Evolutionary conservation across 2,888 invertebrate species (phyloP).

Genomic region (Agrotis exclamationis): DNA sequence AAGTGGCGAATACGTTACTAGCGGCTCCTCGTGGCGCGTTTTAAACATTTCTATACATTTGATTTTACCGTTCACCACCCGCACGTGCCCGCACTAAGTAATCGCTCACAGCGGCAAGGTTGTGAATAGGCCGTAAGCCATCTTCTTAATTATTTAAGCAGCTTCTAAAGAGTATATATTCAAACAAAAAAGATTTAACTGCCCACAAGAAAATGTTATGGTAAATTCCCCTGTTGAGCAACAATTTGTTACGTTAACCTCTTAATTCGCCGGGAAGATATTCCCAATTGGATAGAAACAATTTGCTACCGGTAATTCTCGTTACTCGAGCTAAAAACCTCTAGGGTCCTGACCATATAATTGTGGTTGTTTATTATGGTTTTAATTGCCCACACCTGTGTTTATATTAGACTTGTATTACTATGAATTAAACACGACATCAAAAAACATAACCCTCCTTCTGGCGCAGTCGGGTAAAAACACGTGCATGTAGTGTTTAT

Average conservation of each 20-base stretch:
- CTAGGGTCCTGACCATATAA: constrained; percentile 30
- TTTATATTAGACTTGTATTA: not conserved
- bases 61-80: too few species aligned
- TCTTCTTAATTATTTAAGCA: too few species aligned
- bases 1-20: too few species aligned
- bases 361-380: constrained; percentile 17
- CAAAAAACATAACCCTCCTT: too few species aligned
- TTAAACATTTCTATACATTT: too few species aligned
- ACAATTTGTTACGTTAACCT: constrained; percentile 27
- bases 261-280: constrained; percentile 33
- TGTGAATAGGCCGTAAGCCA: too few species aligned
- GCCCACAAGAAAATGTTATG: constrained; percentile 11
- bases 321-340: constrained; percentile 39
- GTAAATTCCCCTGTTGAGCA: constrained; percentile 28
- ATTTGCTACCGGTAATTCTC: constrained; percentile 41
- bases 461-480: too few species aligned
- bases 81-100: too few species aligned
- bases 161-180: not conserved
- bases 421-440: not conserved
- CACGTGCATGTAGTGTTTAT: too few species aligned
- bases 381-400: constrained; percentile 33
- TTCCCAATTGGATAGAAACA: constrained; percentile 48
- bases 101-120: too few species aligned
- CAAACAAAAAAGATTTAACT: constrained; percentile 1
- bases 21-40: too few species aligned